These are phyloP conservation scores for Gasteruption jaculator DNA, from an alignment of 2,888 invertebrate genomes.

Conservation along the genomic window DNA sequence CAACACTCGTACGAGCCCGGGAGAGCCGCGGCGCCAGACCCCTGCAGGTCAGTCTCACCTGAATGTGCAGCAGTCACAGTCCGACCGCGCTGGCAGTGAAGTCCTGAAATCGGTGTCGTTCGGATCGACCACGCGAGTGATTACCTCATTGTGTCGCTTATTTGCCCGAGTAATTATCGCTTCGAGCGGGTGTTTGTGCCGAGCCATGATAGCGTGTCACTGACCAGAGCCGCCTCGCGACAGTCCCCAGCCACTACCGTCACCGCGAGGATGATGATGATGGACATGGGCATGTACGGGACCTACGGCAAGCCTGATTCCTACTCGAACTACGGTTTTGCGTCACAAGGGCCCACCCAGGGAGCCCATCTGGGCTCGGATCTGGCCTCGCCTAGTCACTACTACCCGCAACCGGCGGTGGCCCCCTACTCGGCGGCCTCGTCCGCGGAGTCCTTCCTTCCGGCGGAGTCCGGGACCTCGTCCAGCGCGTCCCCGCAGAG, in stretches of 20 bases:
- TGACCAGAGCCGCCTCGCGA: too few species aligned
- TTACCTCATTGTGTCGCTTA: not conserved
- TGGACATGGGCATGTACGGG: conserved; percentile 79
- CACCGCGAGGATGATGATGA: conserved; percentile 65
- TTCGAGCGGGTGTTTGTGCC: too few species aligned
- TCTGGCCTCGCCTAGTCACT: conserved; percentile 38
- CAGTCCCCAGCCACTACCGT: too few species aligned
- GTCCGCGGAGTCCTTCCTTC: conserved; percentile 43
- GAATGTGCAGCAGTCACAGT: conserved; percentile 33
- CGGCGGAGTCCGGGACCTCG: conserved; percentile 36
- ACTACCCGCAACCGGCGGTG: conserved; percentile 43
- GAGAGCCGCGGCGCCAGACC: conserved; percentile 23
- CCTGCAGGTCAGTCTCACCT: conserved; percentile 40
- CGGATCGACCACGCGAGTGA: conserved; percentile 18
- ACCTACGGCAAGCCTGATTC: conserved; percentile 49
- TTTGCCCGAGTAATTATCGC: too few species aligned
- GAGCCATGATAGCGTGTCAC: too few species aligned
- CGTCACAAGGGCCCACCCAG: conserved; percentile 30
- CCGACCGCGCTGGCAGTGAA: conserved; percentile 30
- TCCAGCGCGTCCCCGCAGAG: conserved; percentile 40
- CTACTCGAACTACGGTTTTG: conserved; percentile 45
- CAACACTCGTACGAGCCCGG: conserved; percentile 25
- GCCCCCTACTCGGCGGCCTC: conserved; percentile 48
- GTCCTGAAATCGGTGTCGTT: conserved; percentile 29
- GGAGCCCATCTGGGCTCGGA: conserved; percentile 36